A percentile compares a stretch with the other conserved stretches of the same genome.
Conservation (phyloP, 2,797 vertebrate genomes). For the Ispidina lecontei region DNA sequence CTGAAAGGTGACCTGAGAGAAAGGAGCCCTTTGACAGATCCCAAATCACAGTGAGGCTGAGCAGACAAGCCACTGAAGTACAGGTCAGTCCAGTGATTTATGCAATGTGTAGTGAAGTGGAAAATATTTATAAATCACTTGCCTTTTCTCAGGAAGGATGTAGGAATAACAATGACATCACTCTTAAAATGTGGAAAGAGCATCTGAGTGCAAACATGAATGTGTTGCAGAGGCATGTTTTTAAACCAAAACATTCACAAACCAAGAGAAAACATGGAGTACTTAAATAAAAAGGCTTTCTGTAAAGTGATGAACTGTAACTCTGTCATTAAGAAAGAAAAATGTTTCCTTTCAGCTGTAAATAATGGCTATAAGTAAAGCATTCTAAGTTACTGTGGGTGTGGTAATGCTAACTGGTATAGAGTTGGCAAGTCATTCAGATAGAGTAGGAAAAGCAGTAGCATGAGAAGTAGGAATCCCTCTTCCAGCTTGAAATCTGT, state of each 20-base stretch:
- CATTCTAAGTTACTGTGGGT: background rate
- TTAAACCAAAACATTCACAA: background rate
- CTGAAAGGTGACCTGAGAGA: background rate
- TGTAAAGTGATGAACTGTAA: background rate
- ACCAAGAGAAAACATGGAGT: background rate
- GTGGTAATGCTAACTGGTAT: background rate
- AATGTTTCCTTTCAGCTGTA: background rate
- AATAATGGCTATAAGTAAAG: background rate
- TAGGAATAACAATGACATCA: constrained; percentile 4
- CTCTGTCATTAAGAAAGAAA: background rate
- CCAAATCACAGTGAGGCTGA: background rate
- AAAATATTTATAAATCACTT: constrained; percentile 41
- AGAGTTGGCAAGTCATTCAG: background rate
- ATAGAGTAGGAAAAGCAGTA: background rate
- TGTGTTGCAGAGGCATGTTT: background rate
- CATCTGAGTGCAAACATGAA: background rate
- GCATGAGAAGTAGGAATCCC: background rate
- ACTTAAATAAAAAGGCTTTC: background rate
- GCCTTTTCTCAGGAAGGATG: background rate
- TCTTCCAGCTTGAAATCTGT: constrained; percentile 26
- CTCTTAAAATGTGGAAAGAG: constrained; percentile 12
- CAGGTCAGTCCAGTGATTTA: constrained; percentile 1
- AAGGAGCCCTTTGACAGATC: background rate
- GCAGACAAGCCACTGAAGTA: background rate
- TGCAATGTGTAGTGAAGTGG: background rate